Base-by-base conservation (phyloP, 2,113 vertebrate species). In the Phylloscopus trochiloides region DNA sequence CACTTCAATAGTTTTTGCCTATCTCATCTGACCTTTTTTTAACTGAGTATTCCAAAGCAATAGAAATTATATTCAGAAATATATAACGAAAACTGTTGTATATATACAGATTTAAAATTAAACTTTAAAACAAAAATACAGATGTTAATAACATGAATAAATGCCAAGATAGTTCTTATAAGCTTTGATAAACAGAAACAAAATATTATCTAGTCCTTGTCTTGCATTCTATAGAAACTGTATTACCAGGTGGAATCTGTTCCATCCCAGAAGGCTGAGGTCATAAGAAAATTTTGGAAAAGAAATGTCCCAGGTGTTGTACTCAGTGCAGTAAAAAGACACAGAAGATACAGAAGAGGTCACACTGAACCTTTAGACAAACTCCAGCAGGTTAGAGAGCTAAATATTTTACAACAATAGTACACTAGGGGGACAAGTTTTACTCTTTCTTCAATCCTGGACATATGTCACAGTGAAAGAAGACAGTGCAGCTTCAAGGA, bases 341-440 rank as follows among this genome's bases (percentile, higher is more conserved):
- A 42, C 1, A 3, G 38, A 66, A 76, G 6, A 54, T 10, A 31
- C 16, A 25, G 47, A 71, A 66, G 29, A 48, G 7, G n/a, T 31
- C 42, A 21, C 32, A 55, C 47, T 47, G 50, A 75, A 55, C 13
- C 5, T 15, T 40, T 7, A 75, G 40, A 79, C 5, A 12, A 82
- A 89, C 26, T 81, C 58, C 6, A 54, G 12, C 42, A 51, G 19
- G 17, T 58, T 57, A 66, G 21, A 88, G 20, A 83, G 24, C 31
- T 90, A 74, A 86, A 63, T 77, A 68, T 84, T 92, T 94, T 95
- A 93, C 95, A 94, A 29, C 75, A 80, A 76, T 50, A 94, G 77
- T 90, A 96, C 93, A 92, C 96, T 96, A 96, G 96, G 93, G 95
- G 93, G 94, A 97, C 85, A 82, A 96, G 74, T 95, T 94, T 94